Percentiles rank a stretch among this genome's conserved stretches.
phyloP scores from a whole-genome alignment of 2,888 invertebrate genomes.

The Linyphia triangularis region DNA sequence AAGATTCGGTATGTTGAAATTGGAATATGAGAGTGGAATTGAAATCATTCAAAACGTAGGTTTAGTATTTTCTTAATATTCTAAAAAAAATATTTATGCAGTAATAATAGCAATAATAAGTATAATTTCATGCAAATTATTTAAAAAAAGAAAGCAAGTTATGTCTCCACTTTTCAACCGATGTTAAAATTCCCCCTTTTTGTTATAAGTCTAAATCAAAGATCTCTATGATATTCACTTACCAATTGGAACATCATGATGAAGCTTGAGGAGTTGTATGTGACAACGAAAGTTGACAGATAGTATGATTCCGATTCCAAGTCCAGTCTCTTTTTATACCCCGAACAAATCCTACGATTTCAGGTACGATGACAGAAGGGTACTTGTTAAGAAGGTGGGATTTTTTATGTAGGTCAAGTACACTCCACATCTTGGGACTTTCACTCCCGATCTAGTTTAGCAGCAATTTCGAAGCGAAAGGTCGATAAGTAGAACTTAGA shows the following conservation, averaged over 20 bases:
- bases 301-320: conserved; percentile 4
- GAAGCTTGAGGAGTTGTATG: not conserved
- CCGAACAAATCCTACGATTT: not conserved
- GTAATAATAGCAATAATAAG: too few species aligned
- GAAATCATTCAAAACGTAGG: too few species aligned
- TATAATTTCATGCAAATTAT: too few species aligned
- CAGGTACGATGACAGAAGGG: not conserved
- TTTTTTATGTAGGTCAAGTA: conserved; percentile 58
- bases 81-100: too few species aligned
- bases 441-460: conserved; percentile 44
- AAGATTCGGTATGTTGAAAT: too few species aligned
- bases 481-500: conserved; percentile 23
- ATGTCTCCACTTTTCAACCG: too few species aligned
- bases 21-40: too few species aligned
- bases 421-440: conserved; percentile 26
- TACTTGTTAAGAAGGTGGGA: conserved; percentile 6
- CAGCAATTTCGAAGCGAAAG: conserved; percentile 37
- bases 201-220: too few species aligned
- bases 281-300: conserved; percentile 21
- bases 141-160: too few species aligned
- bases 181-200: too few species aligned
- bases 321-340: conserved; percentile 34
- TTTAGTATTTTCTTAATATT: too few species aligned
- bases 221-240: conserved; percentile 1
- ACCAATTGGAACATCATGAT: conserved; percentile 48